Percentiles rank a stretch among this genome's conserved stretches.
Conservation (phyloP, 2,113 vertebrate genomes). For the Dasypus novemcinctus region DNA sequence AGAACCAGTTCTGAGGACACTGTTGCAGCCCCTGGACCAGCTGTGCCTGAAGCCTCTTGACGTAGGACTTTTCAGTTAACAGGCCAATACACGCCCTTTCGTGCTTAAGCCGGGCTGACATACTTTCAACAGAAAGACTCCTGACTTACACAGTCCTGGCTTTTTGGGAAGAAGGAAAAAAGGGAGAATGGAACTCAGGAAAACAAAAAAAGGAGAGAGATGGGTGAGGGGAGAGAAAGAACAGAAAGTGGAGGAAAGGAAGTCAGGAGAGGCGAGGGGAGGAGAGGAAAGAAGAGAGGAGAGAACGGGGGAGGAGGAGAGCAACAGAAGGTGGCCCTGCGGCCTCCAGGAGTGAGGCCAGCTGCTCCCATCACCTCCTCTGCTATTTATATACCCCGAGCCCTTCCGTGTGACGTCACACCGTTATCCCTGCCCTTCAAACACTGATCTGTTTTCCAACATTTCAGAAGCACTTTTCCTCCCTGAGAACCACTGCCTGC, state of each 20-base stretch:
- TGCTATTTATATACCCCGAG: constrained; percentile 43
- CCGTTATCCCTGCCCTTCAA: constrained; percentile 65
- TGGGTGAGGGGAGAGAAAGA: background rate
- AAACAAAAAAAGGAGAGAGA: background rate
- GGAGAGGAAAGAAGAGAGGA: background rate
- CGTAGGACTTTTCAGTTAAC: background rate
- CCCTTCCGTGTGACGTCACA: constrained; percentile 37
- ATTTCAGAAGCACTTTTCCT: constrained; percentile 30
- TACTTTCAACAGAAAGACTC: background rate
- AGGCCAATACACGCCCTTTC: background rate
- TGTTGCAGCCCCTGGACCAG: background rate
- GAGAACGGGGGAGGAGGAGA: background rate
- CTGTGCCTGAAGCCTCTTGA: constrained; percentile 1
- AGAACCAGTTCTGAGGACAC: background rate
- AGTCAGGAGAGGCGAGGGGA: background rate
- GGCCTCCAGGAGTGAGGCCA: constrained; percentile 52
- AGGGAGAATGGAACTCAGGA: background rate
- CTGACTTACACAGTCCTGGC: background rate
- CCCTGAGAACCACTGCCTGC: background rate
- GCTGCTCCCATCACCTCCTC: constrained; percentile 55
- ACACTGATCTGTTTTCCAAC: constrained; percentile 30
- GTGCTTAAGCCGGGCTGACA: background rate
- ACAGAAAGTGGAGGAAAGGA: background rate
- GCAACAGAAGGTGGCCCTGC: constrained; percentile 56
- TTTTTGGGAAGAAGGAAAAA: background rate